A percentile compares a stretch with the other conserved stretches of the same genome.
Evolutionary conservation across 2,797 vertebrate species (phyloP).

Genomic region (Lateolabrax maculatus): DNA sequence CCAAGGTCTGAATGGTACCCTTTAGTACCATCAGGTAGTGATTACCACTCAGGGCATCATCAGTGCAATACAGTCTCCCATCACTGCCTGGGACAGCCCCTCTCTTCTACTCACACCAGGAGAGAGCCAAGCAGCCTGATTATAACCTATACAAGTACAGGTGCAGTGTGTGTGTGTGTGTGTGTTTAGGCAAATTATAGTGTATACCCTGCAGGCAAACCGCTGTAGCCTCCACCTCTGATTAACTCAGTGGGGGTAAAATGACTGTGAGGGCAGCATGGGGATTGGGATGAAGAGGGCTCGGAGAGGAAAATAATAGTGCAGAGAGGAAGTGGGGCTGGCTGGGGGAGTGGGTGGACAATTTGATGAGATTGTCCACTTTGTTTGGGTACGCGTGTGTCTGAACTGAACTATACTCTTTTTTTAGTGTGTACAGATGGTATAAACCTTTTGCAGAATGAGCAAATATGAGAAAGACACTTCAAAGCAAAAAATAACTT

Average conservation of each 20-base stretch:
- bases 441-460: constrained; percentile 11
- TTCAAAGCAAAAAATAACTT: not conserved
- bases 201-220: constrained; percentile 51
- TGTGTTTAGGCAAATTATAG: constrained; percentile 67
- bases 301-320: constrained; percentile 71
- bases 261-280: constrained; percentile 57
- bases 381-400: constrained; percentile 23
- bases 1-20: constrained; percentile 9
- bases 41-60: constrained; percentile 54
- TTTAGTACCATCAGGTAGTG: constrained; percentile 30
- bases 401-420: constrained; percentile 19
- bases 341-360: constrained; percentile 54
- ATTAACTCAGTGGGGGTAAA: constrained; percentile 75
- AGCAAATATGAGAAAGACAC: constrained; percentile 1
- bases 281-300: constrained; percentile 56
- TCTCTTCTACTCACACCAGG: constrained; percentile 24
- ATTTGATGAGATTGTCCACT: constrained; percentile 59
- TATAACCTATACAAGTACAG: constrained; percentile 45
- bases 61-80: constrained; percentile 30
- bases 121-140: constrained; percentile 43
- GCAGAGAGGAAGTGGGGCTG: constrained; percentile 45
- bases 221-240: constrained; percentile 65
- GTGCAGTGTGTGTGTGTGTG: constrained; percentile 33
- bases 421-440: constrained; percentile 20
- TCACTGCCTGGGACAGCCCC: constrained; percentile 7